phyloP scores from a whole-genome alignment of 2,888 invertebrate species.

The Brachyopa scutellaris region DNA sequence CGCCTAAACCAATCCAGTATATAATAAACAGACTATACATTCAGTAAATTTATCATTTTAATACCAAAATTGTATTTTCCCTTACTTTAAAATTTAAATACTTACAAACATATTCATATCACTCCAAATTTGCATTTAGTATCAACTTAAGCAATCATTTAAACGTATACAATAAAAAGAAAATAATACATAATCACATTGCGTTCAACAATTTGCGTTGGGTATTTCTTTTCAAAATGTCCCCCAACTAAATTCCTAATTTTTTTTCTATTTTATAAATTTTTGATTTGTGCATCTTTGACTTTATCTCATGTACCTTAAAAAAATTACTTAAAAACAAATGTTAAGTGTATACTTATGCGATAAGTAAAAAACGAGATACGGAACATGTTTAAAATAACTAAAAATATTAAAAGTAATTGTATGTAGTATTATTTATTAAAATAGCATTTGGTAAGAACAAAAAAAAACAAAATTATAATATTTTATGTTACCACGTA shows the following conservation, averaged over 20 bases:
- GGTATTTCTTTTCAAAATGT: neutral
- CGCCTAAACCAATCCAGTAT: too few relatives aligned
- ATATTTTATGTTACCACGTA: conserved; percentile 30
- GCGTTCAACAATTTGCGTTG: neutral
- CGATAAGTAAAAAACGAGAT: conserved; percentile 11
- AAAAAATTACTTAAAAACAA: conserved; percentile 14
- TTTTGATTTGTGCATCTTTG: conserved; percentile 35
- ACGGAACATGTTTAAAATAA: conserved; percentile 1
- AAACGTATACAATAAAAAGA: neutral
- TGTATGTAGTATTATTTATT: conserved; percentile 37
- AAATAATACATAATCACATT: neutral
- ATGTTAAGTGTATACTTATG: conserved; percentile 17
- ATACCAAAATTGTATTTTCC: too few relatives aligned
- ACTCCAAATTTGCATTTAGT: conserved; percentile 66
- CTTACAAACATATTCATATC: too few relatives aligned
- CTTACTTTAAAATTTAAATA: too few relatives aligned
- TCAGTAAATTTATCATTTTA: too few relatives aligned
- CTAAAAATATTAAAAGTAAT: conserved; percentile 1
- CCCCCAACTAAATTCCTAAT: conserved; percentile 5
- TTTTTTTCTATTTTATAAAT: conserved; percentile 33
- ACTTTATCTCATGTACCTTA: conserved; percentile 50
- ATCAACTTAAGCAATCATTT: conserved; percentile 53
- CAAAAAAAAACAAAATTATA: neutral
- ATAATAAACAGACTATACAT: too few relatives aligned
- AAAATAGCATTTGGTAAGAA: conserved; percentile 7